Evolutionary conservation across 1,140 invertebrate genomes (phyloP), one percentile per base, ranked within the genome.

Genomic region (Aphelenchoides fujianensis): DNA sequence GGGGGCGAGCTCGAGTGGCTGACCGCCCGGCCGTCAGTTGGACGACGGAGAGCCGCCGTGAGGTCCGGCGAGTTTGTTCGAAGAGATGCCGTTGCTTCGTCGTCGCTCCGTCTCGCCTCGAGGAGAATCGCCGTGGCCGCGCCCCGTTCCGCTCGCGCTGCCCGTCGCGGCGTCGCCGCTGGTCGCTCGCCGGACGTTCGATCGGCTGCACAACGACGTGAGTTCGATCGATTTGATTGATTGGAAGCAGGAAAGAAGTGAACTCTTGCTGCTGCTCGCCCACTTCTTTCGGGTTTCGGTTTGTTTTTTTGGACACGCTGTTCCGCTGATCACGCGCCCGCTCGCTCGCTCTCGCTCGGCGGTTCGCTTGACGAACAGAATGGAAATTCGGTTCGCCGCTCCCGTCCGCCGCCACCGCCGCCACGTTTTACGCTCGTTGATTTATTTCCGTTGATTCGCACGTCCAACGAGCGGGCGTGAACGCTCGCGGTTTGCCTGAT

Each of bases 331-430:
- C 41, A 48, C 41, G 41, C 41, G 41, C 41, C 23, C 41, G 41
- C 41, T 48, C 41, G 23, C 41, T 12, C 41, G 41, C n/a, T n/a
- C 41, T 48, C 41, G 41, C 41, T 48, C n/a, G n/a, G n/a, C n/a
- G n/a, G 41, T 48, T 48, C 41, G 41, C 12, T 48, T 48, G 23
- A 48, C 12, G 41, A 12, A 23, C 23, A 48, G 23, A 48, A 48
- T 48, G 41, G 41, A 48, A 48, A 48, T 48, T 48, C 41, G 41
- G n/a, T n/a, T n/a, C n/a, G n/a, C n/a, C n/a, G n/a, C n/a, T n/a
- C n/a, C n/a, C n/a, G n/a, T n/a, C n/a, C n/a, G n/a, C n/a, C n/a
- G n/a, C n/a, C n/a, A n/a, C n/a, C n/a, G 23, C 41, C 41, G 41
- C 41, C 41, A 48, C 41, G 41, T 48, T 48, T 16, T 23, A 48